Evolutionary conservation across 2,888 invertebrate species (phyloP), one percentile per base, ranked within the genome.

Genomic region (Nomada ruficornis): DNA sequence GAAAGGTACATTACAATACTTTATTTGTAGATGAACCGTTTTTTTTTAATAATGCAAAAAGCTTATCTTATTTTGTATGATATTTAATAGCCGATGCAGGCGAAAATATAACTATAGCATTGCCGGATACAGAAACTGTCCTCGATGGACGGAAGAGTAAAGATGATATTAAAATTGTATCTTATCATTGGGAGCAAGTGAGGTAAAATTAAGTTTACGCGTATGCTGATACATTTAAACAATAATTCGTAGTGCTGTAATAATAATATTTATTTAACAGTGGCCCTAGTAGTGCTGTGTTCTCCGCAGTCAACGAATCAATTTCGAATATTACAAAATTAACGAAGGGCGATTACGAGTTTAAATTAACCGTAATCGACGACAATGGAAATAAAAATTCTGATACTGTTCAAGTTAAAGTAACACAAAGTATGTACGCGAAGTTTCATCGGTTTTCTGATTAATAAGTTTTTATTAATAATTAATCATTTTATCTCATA

Each of bases 151-250:
- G 96, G 0, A 96, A 95, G 90, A 98, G 97, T 57, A 96, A 95
- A 86, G 98, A 98, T 94, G 98, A 98, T 93, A 96, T 97, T 91
- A 96, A 96, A 90, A 97, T 98, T 84, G 96, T 96, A 36, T 96
- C 96, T 52, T 98, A 96, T 95, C 95, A 96, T 15, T 99, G 99
- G 99, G 96, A 96, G 87, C 97, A 98, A 92, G 94, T 97, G 10
- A 96, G 94, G 95, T 95, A 93, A 47, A 68, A 57, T 70, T 77
- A 52, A n/a, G 80, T 69, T 20, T 64, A 4, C 36, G 36, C 36
- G 36, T 36, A 36, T 36, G 36, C 36, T 36, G 36, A 36, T 36
- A 36, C 36, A 36, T 7, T 36, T 36, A 36, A 36, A 36, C 36
- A 36, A 36, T 36, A 9, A 36, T 36, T 47, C 47, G 20, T 76